Conservation (phyloP, 2,113 vertebrate genomes). For the Alligator mississippiensis region DNA sequence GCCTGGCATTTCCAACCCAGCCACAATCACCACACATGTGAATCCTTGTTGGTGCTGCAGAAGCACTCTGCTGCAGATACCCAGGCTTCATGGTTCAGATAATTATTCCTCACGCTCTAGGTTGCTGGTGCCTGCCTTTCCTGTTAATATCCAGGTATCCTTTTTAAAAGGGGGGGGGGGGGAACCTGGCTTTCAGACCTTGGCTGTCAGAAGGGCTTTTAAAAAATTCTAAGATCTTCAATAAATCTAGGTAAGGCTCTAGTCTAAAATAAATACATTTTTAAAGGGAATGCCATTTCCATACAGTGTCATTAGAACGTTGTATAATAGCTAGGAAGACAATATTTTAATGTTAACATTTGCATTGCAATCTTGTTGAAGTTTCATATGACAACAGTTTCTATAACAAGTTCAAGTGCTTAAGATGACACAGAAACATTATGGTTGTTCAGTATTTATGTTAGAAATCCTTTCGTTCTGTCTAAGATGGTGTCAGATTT, state of each 20-base stretch:
- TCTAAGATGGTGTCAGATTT: too few species aligned
- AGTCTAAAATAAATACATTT: not conserved
- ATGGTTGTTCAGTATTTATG: not conserved
- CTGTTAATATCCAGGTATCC: not conserved
- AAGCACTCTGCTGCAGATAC: too few species aligned
- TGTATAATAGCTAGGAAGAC: not conserved
- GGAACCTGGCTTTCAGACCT: not conserved
- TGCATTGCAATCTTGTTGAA: not conserved
- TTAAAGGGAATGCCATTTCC: not conserved
- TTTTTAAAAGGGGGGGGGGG: not conserved
- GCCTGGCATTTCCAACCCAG: too few species aligned
- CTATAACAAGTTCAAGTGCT: not conserved
- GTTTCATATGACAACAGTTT: not conserved
- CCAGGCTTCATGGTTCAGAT: too few species aligned
- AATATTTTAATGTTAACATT: not conserved
- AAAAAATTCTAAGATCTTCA: too few species aligned
- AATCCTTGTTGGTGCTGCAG: too few species aligned
- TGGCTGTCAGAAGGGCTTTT: not conserved
- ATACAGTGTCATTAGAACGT: not conserved
- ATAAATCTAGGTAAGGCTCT: too few species aligned
- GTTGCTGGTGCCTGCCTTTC: too few species aligned
- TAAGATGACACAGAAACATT: not conserved
- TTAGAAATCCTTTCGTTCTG: not conserved
- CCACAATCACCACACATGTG: too few species aligned
- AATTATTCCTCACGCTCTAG: too few species aligned